Evolutionary conservation across 23 tunicate genomes (phyloP), one percentile per base, ranked within the genome.

Genomic region (Phallusia fumigata): DNA sequence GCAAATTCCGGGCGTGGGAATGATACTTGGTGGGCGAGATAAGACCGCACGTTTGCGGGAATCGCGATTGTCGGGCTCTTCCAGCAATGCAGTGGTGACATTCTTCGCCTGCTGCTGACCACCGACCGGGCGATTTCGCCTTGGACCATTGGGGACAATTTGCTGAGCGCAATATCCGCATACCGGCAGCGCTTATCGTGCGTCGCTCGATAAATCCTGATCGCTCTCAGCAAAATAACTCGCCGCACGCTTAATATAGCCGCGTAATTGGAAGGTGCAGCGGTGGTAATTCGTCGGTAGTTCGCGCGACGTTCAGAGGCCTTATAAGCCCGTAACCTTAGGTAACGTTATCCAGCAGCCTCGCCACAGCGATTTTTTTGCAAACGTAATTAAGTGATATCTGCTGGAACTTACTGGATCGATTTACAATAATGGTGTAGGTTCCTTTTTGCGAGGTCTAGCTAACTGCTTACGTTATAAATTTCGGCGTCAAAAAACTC

Each of bases 221-320:
- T 21, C 69, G 69, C 69, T 22, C 15, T 21, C 69, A 24, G 69
- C 69, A 58, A 58, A 58, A 58, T 58, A 58, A 24, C 69, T 58
- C 69, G 69, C 69, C 69, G 69, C 26, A 24, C 28, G 69, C 69
- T 58, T 58, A 58, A 58, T 58, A 58, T 58, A 58, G 69, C 28
- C 15, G 69, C 69, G 69, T 58, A 58, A 58, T 58, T 58, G 69
- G 69, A 24, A 58, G 69, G 26, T 58, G 16, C 28, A 22, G 69
- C 28, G 69, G 69, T 24, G 69, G 26, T 58, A 58, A 58, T 58
- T 58, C 28, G 28, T 58, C 69, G 69, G 13, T 11, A 58, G 26
- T 58, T 22, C 69, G 69, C 26, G 28, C 28, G 69, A 21, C 2
- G 69, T 13, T 6, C 69, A 16, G 28, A 58, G 69, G 69, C 69